Base-by-base conservation (phyloP, 2,888 invertebrate genomes). In the Copidosoma aretas region DNA sequence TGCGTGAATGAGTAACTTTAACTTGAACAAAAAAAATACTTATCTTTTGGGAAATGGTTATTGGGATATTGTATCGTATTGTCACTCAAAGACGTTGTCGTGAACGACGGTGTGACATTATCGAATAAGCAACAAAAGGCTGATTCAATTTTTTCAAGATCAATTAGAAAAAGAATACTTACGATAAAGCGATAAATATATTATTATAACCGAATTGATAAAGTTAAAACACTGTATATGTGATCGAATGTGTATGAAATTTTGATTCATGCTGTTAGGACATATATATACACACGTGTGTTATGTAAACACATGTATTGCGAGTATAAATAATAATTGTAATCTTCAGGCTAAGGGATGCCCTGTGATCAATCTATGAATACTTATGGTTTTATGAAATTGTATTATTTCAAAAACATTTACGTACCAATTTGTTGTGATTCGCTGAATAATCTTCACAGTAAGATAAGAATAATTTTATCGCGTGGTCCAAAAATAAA, bases 401-500 rank as follows among this genome's bases (percentile, higher is more conserved):
- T 46, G 3, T 12, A 15, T 46, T 46, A 12, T 46, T 46, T 46
- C 3, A 46, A 15, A 46, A 46, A 15, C 12, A 46, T 8, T 17
- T 46, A 12, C 12, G 1, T 12, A 46, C 12, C 14, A 46, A 46
- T 46, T 15, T 46, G 1, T 3, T 46, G 32, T 3, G 32, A 8
- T 32, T 3, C 32, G 32, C 8, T 32, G 32, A 32, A 32, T 32
- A 3, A 32, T 32, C 8, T 32, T 32, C 8, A 32, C 8, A 8
- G 32, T 32, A 32, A 32, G 32, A 32, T 32, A 8, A 32, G 8
- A 32, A 32, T 5, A 32, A 32, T 71, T 67, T 62, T 46, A 61
- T 71, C 65, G 67, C 59, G 68, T 65, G 72, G 72, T 72, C 70
- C 71, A 71, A 74, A 59, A 60, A 21, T 58, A 64, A 53, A 56